Evolutionary conservation across 1,140 invertebrate genomes (phyloP).

Genomic region (Ptiloglossa arizonensis): DNA sequence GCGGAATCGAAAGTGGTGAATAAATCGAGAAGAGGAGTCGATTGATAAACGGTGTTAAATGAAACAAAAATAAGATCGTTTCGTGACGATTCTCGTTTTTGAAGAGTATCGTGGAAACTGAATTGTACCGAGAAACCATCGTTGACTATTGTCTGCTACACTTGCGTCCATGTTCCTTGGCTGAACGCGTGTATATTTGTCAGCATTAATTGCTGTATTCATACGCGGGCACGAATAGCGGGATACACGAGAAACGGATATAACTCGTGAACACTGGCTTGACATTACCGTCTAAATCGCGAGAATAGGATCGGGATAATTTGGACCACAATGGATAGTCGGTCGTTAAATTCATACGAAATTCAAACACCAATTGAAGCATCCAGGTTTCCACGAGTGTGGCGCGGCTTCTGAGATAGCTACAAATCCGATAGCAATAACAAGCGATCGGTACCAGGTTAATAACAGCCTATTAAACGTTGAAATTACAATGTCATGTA

Average conservation of each 20-base stretch:
- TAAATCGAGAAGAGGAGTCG: background rate
- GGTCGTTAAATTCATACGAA: background rate
- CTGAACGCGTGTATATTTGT: constrained; percentile 16
- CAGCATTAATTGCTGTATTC: constrained; percentile 28
- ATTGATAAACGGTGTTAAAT: constrained; percentile 8
- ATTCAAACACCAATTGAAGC: background rate
- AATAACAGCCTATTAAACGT: too few species aligned
- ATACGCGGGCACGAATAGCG: background rate
- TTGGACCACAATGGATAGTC: background rate
- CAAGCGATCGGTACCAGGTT: too few species aligned
- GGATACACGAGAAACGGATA: background rate
- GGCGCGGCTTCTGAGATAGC: background rate
- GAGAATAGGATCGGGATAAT: constrained; percentile 20
- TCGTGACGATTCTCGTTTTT: background rate
- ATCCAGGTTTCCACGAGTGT: background rate
- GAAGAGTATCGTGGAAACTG: background rate
- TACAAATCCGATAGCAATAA: background rate
- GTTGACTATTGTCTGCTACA: background rate
- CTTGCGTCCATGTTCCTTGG: background rate
- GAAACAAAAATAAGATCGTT: background rate
- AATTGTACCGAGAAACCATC: background rate
- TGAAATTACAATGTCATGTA: too few species aligned
- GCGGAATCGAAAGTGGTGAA: too few species aligned
- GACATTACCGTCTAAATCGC: background rate
- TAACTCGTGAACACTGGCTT: background rate